A percentile compares a stretch with the other conserved stretches of the same genome.
Evolutionary conservation across 1,140 invertebrate genomes (phyloP).

Genomic region (Pseudomyrmex concolor): DNA sequence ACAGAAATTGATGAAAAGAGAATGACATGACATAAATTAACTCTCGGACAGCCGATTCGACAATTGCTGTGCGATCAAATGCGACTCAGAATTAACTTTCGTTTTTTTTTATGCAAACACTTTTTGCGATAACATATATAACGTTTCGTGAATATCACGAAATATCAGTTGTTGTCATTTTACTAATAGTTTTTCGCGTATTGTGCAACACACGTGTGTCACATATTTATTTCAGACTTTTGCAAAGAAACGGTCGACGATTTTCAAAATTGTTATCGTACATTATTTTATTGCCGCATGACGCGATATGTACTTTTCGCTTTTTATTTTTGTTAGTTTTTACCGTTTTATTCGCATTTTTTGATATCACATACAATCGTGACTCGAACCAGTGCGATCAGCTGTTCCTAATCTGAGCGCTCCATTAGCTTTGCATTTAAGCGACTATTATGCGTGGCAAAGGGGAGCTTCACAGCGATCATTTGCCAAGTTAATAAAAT

Average conservation of each 20-base stretch:
- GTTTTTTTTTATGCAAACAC: no score
- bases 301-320: no score
- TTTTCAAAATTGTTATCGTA: not conserved
- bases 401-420: conserved; percentile 32
- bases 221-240: not conserved
- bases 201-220: not conserved
- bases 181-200: not conserved
- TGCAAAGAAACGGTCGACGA: not conserved
- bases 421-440: conserved; percentile 27
- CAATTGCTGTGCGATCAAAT: no score
- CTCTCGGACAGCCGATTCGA: no score
- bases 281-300: not conserved
- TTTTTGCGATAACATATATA: no score
- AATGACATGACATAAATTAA: no score
- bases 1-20: no score
- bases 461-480: not conserved
- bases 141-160: no score
- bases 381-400: conserved; percentile 6
- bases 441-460: not conserved
- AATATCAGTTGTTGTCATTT: not conserved
- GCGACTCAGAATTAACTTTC: no score
- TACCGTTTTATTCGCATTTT: not conserved
- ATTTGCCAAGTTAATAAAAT: conserved; percentile 28
- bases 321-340: not conserved
- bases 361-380: not conserved